Conservation (phyloP, 2,797 vertebrate species). For the Sandelia bainsii region DNA sequence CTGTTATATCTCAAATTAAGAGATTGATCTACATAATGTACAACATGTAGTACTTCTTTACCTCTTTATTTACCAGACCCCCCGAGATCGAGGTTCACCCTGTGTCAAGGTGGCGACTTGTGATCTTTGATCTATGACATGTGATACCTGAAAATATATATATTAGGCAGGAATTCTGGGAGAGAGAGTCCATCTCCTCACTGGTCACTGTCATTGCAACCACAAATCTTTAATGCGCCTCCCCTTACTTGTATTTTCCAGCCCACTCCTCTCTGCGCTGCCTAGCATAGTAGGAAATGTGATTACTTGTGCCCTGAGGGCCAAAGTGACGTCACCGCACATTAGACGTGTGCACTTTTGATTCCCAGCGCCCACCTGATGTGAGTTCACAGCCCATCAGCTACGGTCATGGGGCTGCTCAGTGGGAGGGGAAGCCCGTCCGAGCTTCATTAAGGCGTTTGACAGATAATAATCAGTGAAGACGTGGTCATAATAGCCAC, state of each 20-base stretch:
- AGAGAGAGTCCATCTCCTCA: constrained; percentile 42
- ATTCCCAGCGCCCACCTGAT: constrained; percentile 29
- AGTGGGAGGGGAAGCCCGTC: constrained; percentile 30
- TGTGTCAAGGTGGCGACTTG: constrained; percentile 16
- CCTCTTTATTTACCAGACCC: too few relatives aligned
- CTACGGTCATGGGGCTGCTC: neutral
- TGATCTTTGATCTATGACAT: constrained; percentile 46
- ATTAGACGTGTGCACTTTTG: neutral
- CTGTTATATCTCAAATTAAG: neutral
- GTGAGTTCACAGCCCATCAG: constrained; percentile 26
- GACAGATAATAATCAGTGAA: constrained; percentile 36
- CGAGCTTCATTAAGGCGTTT: constrained; percentile 17
- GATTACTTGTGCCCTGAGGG: constrained; percentile 39
- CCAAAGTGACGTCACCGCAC: constrained; percentile 20
- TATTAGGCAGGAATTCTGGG: constrained; percentile 50
- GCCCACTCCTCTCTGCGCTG: constrained; percentile 36
- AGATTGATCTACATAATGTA: constrained; percentile 8
- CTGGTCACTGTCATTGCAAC: constrained; percentile 71
- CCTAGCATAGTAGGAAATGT: constrained; percentile 44
- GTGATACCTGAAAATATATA: constrained; percentile 24
- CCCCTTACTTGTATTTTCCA: constrained; percentile 8
- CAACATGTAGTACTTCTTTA: too few relatives aligned
- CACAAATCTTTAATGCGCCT: constrained; percentile 34
- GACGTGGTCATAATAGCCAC: neutral
- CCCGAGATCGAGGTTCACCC: constrained; percentile 1